A percentile compares a stretch with the other conserved stretches of the same genome.
phyloP scores from a whole-genome alignment of 30 jellyfish, hydroid and myxozoan genomes.

The Hydractinia echinata region DNA sequence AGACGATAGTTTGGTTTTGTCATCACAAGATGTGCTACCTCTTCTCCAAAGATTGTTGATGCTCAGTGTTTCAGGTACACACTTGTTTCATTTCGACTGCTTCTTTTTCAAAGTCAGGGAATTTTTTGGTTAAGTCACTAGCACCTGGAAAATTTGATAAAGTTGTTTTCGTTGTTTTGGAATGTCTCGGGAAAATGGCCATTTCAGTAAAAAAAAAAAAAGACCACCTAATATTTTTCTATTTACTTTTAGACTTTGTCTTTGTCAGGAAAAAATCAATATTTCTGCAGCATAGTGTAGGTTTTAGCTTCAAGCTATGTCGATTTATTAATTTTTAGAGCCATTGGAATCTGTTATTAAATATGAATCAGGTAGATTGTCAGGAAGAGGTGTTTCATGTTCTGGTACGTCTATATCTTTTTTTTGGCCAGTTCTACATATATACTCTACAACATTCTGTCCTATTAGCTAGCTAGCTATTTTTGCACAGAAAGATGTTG shows the following conservation, averaged over 20 bases:
- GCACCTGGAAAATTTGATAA: too few species aligned
- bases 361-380: constrained; percentile 27
- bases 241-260: too few species aligned
- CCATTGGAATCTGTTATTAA: background rate
- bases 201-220: too few species aligned
- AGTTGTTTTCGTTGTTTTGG: too few species aligned
- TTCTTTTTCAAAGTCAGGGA: too few species aligned
- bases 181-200: too few species aligned
- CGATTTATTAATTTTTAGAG: background rate
- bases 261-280: too few species aligned
- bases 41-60: constrained; percentile 27
- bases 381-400: constrained; percentile 39
- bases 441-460: background rate
- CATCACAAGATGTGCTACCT: constrained; percentile 71
- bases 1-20: constrained; percentile 88
- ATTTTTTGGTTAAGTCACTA: too few species aligned
- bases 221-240: too few species aligned
- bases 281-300: too few species aligned
- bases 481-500: background rate
- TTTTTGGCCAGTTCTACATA: background rate
- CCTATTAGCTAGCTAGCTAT: too few species aligned
- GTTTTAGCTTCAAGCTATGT: background rate
- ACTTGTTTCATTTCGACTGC: too few species aligned
- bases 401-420: constrained; percentile 7
- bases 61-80: background rate